These are phyloP conservation scores for Lota lota DNA, from an alignment of 2,113 vertebrate species.

Conservation along the genomic window DNA sequence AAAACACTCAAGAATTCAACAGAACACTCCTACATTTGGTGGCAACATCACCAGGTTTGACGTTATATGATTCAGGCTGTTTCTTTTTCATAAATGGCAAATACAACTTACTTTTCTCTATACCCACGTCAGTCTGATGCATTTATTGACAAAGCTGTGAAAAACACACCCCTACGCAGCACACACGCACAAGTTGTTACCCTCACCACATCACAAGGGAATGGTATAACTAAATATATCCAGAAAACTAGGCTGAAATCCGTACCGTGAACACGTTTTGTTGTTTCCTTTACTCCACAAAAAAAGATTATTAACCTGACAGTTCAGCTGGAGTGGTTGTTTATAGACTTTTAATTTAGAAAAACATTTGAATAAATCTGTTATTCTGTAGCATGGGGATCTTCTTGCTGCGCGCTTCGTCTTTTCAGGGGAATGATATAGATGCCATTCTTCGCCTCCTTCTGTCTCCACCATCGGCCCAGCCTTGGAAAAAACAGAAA, in stretches of 20 bases:
- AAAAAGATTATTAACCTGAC: not conserved
- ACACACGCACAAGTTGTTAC: not conserved
- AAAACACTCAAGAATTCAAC: too few species aligned
- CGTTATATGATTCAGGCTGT: too few species aligned
- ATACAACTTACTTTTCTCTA: not conserved
- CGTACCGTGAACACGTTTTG: not conserved
- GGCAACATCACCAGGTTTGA: too few species aligned
- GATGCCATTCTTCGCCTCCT: constrained; percentile 75
- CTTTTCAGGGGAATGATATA: constrained; percentile 77
- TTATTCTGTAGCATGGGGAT: constrained; percentile 27
- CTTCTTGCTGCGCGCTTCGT: constrained; percentile 48
- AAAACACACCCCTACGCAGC: not conserved
- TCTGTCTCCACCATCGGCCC: constrained; percentile 78
- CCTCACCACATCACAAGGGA: not conserved
- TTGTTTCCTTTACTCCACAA: not conserved
- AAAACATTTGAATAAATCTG: constrained; percentile 12
- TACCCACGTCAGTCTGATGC: not conserved
- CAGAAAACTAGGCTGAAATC: not conserved
- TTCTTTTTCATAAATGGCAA: not conserved
- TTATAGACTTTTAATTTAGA: constrained; percentile 12
- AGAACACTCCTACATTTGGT: too few species aligned
- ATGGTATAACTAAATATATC: not conserved
- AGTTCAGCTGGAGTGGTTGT: constrained; percentile 13
- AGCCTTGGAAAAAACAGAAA: constrained; percentile 53
- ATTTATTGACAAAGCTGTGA: not conserved